Conservation (phyloP, 2,113 vertebrate genomes). For the Dasyprocta punctata region DNA sequence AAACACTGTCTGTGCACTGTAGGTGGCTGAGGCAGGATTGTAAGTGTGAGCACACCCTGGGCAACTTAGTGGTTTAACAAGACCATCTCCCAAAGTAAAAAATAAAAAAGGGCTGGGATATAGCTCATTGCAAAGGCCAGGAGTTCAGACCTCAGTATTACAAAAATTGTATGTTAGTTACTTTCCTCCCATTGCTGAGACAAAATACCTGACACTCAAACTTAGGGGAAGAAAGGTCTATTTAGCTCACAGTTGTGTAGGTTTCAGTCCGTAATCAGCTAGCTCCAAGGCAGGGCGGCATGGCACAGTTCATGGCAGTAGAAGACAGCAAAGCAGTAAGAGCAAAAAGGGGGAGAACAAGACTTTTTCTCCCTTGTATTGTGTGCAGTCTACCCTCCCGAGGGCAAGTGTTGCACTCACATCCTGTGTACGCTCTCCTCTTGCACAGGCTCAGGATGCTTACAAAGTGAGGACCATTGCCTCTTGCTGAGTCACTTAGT, state of each 20-base stretch:
- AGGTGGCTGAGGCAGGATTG: background rate
- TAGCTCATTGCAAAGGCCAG: background rate
- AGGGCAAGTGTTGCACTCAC: no score
- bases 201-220: background rate
- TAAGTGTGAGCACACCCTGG: background rate
- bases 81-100: background rate
- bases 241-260: background rate
- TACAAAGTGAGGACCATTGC: background rate
- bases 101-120: background rate
- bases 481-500: background rate
- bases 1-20: background rate
- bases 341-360: background rate
- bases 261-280: background rate
- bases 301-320: background rate
- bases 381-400: background rate
- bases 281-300: background rate
- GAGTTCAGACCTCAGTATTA: background rate
- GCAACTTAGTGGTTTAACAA: background rate
- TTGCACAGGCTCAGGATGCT: background rate
- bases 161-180: background rate
- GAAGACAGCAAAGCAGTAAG: background rate
- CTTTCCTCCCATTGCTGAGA: background rate
- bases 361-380: background rate
- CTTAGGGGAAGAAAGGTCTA: background rate
- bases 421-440: background rate